Evolutionary conservation across 2,113 vertebrate genomes (phyloP).

Genomic region (Leptosomus discolor): DNA sequence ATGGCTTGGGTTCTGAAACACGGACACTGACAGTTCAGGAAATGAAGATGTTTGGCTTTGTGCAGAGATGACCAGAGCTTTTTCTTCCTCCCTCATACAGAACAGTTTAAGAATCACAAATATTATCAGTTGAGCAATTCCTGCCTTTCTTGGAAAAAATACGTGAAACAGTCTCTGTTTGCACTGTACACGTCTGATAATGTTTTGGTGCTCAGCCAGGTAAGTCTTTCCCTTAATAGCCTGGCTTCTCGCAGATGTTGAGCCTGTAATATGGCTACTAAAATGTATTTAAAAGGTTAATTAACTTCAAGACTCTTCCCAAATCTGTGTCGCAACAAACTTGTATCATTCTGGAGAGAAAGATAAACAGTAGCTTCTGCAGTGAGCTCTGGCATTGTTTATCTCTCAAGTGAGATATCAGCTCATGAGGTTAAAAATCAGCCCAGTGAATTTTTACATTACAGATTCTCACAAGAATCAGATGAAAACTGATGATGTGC

Average conservation of each 20-base stretch:
- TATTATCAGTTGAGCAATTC: background rate
- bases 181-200: background rate
- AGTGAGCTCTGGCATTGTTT: background rate
- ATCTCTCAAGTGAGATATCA: background rate
- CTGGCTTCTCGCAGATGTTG: background rate
- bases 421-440: slow-evolving; percentile 9
- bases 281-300: background rate
- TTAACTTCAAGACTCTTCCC: background rate
- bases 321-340: background rate
- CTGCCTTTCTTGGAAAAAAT: background rate
- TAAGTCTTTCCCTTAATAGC: background rate
- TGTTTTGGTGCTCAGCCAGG: background rate
- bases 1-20: background rate
- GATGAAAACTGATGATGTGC: background rate
- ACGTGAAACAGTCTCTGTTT: background rate
- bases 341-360: background rate
- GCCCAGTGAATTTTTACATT: slow-evolving; percentile 18
- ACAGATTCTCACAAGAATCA: background rate
- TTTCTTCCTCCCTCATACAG: background rate
- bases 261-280: background rate
- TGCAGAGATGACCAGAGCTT: background rate
- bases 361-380: background rate
- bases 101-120: background rate
- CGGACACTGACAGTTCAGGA: background rate
- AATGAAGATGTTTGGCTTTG: background rate